phyloP scores from a whole-genome alignment of 64 coral and sea anemone genomes.

The Platygyra sinensis region DNA sequence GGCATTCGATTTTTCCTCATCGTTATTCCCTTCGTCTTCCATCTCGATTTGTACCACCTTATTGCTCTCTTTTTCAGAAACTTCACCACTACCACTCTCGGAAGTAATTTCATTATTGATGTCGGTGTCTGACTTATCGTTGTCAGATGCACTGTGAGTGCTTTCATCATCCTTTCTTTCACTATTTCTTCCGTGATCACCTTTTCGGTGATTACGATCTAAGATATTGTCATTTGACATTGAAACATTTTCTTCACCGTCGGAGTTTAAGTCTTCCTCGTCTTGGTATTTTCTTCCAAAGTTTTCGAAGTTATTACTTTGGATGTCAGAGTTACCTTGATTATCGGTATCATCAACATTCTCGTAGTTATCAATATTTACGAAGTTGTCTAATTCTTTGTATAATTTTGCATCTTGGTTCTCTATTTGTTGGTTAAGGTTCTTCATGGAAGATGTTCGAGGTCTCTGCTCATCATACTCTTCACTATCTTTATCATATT shows the following conservation, averaged over 20 bases:
- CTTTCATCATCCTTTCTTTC: neutral
- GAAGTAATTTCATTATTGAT: neutral
- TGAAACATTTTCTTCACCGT: neutral
- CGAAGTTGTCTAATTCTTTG: slow-evolving; percentile 24
- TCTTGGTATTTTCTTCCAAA: neutral
- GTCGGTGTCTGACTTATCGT: neutral
- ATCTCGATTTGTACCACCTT: neutral
- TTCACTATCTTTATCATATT: neutral
- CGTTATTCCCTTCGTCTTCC: neutral
- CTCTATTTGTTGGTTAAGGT: neutral
- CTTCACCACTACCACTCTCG: neutral
- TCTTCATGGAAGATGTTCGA: neutral
- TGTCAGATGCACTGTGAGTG: neutral
- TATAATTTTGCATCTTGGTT: slow-evolving; percentile 24
- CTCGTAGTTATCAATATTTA: neutral
- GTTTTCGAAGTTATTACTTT: neutral
- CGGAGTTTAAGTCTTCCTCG: neutral
- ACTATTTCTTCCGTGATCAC: neutral
- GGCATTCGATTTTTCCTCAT: slow-evolving; percentile 5
- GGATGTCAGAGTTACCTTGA: neutral
- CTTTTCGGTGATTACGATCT: neutral
- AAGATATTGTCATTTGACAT: neutral
- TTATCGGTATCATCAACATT: slow-evolving; percentile 15
- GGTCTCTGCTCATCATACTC: neutral
- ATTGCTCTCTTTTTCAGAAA: neutral